These are phyloP conservation scores for Brachionus angularis DNA, from an alignment of 1,140 invertebrate genomes.

Conservation along the genomic window DNA sequence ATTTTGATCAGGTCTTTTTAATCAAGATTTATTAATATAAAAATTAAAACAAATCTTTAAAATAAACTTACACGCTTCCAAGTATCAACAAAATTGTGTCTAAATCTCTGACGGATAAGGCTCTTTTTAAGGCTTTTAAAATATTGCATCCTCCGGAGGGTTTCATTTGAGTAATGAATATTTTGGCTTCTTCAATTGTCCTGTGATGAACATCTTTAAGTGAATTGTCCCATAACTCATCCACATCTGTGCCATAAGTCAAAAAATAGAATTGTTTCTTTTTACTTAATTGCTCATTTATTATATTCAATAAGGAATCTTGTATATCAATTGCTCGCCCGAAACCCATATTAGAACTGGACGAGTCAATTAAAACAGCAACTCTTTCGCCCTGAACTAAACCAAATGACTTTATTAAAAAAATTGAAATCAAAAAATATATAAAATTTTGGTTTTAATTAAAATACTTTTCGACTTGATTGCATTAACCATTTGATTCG, in stretches of 20 bases:
- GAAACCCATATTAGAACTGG: conserved; percentile 53
- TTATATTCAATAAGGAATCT: conserved; percentile 47
- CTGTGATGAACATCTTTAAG: conserved; percentile 39
- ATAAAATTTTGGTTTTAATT: too few relatives aligned
- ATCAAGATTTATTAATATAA: background rate
- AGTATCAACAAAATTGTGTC: conserved; percentile 53
- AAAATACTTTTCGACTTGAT: conserved; percentile 56
- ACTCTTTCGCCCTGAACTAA: conserved; percentile 52
- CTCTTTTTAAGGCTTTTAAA: conserved; percentile 55
- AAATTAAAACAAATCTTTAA: conserved; percentile 13
- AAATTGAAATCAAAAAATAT: too few relatives aligned
- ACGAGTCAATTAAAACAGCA: conserved; percentile 53
- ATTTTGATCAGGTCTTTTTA: conserved; percentile 54
- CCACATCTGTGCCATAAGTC: conserved; percentile 53
- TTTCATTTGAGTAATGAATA: conserved; percentile 45
- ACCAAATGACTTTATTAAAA: too few relatives aligned
- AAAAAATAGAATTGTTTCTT: conserved; percentile 53
- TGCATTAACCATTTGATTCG: conserved; percentile 57
- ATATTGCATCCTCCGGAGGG: conserved; percentile 55
- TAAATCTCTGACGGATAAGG: conserved; percentile 52
- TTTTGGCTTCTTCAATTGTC: conserved; percentile 36
- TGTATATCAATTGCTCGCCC: conserved; percentile 45
- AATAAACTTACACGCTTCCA: conserved; percentile 55
- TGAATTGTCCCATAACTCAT: conserved; percentile 51
- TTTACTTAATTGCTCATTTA: conserved; percentile 55